Conservation (phyloP, 1,140 invertebrate species). For the Drosophila erecta region DNA sequence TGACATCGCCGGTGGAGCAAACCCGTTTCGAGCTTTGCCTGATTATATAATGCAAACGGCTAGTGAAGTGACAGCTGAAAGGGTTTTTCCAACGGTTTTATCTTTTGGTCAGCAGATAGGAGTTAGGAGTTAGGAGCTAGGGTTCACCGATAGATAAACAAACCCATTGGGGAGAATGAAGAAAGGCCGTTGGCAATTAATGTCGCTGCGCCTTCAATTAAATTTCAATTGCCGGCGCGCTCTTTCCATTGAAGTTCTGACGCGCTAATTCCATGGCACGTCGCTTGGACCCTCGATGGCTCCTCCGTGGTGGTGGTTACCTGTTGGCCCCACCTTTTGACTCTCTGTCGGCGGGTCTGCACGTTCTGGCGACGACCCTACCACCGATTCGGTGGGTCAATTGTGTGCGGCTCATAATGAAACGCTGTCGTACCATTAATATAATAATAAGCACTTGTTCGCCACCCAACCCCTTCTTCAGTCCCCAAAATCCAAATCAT, state of each 20-base stretch:
- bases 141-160: conserved; percentile 18
- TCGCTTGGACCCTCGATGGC: conserved; percentile 9
- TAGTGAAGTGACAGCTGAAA: conserved; percentile 46
- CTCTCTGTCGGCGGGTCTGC: conserved; percentile 30
- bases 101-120: conserved; percentile 11
- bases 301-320: background rate
- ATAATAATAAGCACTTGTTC: conserved; percentile 76
- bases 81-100: conserved; percentile 51
- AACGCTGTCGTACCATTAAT: conserved; percentile 70
- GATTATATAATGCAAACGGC: conserved; percentile 51
- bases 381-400: conserved; percentile 59
- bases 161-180: conserved; percentile 4
- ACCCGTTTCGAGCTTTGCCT: conserved; percentile 43
- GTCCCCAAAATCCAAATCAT: conserved; percentile 3
- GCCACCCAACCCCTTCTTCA: conserved; percentile 3
- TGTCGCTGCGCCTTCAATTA: conserved; percentile 65
- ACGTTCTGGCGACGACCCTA: conserved; percentile 39
- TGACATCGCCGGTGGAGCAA: conserved; percentile 33
- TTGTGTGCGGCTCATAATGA: conserved; percentile 63
- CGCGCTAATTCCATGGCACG: conserved; percentile 66
- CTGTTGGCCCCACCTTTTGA: conserved; percentile 27
- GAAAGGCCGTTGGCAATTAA: conserved; percentile 56
- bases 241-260: conserved; percentile 67
- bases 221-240: conserved; percentile 68
- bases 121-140: conserved; percentile 10